These are phyloP conservation scores for Smutsia gigantea DNA, from an alignment of 2,797 vertebrate species.

Conservation along the genomic window DNA sequence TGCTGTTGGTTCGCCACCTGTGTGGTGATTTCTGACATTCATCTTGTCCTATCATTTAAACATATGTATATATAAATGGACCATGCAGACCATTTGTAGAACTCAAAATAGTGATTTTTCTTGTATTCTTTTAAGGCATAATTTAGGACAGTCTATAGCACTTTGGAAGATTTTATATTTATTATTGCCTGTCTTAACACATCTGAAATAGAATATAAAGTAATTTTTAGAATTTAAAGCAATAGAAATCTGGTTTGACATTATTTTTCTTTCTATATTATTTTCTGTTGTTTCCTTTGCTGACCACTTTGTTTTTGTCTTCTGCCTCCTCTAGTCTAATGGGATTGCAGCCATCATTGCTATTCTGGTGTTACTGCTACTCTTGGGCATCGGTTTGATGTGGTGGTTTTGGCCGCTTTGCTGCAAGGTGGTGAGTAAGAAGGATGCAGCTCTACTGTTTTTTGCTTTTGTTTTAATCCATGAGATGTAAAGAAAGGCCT, in stretches of 20 bases:
- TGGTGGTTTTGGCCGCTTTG: slow-evolving; percentile 99
- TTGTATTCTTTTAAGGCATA: not conserved
- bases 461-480: not conserved
- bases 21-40: not conserved
- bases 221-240: not conserved
- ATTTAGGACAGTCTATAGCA: not conserved
- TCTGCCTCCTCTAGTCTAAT: slow-evolving; percentile 86
- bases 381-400: slow-evolving; percentile 90
- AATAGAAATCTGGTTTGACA: slow-evolving; percentile 2
- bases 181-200: not conserved
- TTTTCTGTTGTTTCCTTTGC: slow-evolving; percentile 8
- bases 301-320: slow-evolving; percentile 22
- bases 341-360: slow-evolving; percentile 90
- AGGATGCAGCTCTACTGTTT: not conserved
- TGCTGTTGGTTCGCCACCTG: not conserved
- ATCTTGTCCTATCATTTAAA: not conserved
- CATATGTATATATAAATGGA: not conserved
- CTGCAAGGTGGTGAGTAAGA: slow-evolving; percentile 96
- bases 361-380: slow-evolving; percentile 91
- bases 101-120: not conserved
- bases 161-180: not conserved
- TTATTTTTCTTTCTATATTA: not conserved
- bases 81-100: not conserved
- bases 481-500: not conserved
- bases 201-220: not conserved